Percentiles rank a stretch among this genome's conserved stretches.
These are phyloP conservation scores for Labeo calbasu DNA, from an alignment of 2,797 vertebrate genomes.

Conservation along the genomic window DNA sequence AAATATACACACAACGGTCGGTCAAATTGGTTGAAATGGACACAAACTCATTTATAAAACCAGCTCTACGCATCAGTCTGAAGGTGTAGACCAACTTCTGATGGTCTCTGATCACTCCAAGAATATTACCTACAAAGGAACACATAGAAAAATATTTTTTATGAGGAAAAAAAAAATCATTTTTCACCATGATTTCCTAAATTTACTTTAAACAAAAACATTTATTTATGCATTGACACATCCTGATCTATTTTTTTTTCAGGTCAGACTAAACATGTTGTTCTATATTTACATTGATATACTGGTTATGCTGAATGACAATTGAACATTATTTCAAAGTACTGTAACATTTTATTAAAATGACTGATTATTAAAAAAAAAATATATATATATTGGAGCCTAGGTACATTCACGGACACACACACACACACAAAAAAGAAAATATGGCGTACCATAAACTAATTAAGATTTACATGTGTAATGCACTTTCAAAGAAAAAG, in stretches of 20 bases:
- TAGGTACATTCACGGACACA: background rate
- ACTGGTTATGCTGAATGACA: background rate
- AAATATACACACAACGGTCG: conserved; percentile 97
- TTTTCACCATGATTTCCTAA: background rate
- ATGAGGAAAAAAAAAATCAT: background rate
- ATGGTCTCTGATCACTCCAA: conserved; percentile 94
- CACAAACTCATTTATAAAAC: conserved; percentile 98
- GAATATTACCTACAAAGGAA: conserved; percentile 87
- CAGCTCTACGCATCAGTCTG: conserved; percentile 94
- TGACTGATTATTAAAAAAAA: background rate
- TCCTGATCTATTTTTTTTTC: too few relatives aligned
- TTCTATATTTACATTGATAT: background rate
- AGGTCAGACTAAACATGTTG: background rate
- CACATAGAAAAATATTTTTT: background rate
- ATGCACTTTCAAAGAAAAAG: conserved; percentile 35
- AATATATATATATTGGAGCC: too few relatives aligned
- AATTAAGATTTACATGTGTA: background rate
- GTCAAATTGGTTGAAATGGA: conserved; percentile 97
- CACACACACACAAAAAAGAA: background rate
- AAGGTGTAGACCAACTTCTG: conserved; percentile 92
- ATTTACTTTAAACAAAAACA: too few relatives aligned
- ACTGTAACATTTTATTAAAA: background rate
- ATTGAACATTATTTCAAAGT: background rate
- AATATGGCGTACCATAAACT: background rate
- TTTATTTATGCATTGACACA: too few relatives aligned